These are phyloP conservation scores for Acipenser ruthenus DNA, from an alignment of 2,797 vertebrate genomes.

Conservation along the genomic window DNA sequence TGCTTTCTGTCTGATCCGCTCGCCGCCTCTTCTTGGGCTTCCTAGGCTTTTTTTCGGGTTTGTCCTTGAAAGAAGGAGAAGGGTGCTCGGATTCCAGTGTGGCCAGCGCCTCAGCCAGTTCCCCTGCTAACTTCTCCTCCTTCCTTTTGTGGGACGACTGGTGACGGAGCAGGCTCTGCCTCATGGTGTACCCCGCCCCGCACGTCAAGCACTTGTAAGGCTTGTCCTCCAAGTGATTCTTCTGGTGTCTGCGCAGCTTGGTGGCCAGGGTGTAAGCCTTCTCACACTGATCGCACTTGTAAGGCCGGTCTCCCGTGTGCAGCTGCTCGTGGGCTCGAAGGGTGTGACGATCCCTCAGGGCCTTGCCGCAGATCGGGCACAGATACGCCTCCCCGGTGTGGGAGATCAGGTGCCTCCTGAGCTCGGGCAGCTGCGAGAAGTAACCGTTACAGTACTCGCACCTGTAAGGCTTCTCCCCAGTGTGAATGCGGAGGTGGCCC, in stretches of 20 bases:
- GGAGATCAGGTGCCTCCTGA: constrained; percentile 57
- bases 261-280: constrained; percentile 55
- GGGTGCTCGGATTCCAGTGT: constrained; percentile 10
- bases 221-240: constrained; percentile 57
- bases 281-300: constrained; percentile 55
- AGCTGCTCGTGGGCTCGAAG: constrained; percentile 64
- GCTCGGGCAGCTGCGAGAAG: constrained; percentile 66
- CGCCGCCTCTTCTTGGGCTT: neutral
- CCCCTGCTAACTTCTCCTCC: constrained; percentile 32
- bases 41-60: constrained; percentile 16
- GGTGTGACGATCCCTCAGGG: constrained; percentile 60
- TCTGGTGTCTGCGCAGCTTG: constrained; percentile 64
- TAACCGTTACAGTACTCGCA: constrained; percentile 51
- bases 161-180: constrained; percentile 55
- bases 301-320: constrained; percentile 62
- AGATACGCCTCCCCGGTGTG: constrained; percentile 66
- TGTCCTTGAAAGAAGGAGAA: constrained; percentile 13
- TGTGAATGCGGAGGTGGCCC: constrained; percentile 63
- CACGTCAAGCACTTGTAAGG: constrained; percentile 54
- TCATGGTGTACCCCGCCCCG: constrained; percentile 51
- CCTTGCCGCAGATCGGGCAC: constrained; percentile 65
- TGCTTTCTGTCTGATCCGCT: neutral
- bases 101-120: neutral
- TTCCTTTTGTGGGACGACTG: constrained; percentile 43
- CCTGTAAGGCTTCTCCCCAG: constrained; percentile 53